Evolutionary conservation across 2,113 vertebrate genomes (phyloP), one percentile per base, ranked within the genome.

Genomic region (Spea bombifrons): DNA sequence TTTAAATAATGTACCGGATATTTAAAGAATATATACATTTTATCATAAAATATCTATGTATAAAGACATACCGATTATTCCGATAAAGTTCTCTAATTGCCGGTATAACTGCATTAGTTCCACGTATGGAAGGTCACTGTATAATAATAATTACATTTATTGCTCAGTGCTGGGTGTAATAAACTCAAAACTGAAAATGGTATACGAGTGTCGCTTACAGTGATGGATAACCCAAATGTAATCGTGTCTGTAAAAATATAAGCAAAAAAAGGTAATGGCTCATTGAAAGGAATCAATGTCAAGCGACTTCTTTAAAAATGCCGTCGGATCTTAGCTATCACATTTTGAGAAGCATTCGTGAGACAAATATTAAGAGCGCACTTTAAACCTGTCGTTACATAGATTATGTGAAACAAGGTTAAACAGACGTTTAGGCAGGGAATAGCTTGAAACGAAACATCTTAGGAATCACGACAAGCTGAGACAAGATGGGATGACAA

Each of bases 371-470:
- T 73, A 63, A 64, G 59, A 9, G 46, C 57, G 3, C 72, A n/a
- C 46, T 64, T 74, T 17, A 74, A 74, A 74, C 45, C 47, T 74
- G 71, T 61, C 71, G 59, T 63, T 74, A 64, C 16, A 17, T 64
- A 57, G 53, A 15, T 44, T 73, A 43, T 73, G 71, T 45, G 71
- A 63, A 61, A 73, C 55, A 73, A 63, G 71, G 71, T 73, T 73
- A 73, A 61, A 73, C 44, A 61, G 71, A 73, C 71, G 10, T 70
- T 55, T 46, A 15, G 43, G 17, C 9, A 59, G 52, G 30, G 64
- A 67, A 47, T 59, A 13, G 15, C 13, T 64, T 17, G 30, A 46
- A 46, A 49, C 4, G 45, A 73, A 61, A 73, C 57, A 69, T 69
- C n/a, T 64, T 46, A 74, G n/a, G 45, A 64, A 70, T 70, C 55